Percentiles rank a stretch among this genome's conserved stretches.
Conservation (phyloP, 2,888 invertebrate genomes). For the Geotrupes spiniger region DNA sequence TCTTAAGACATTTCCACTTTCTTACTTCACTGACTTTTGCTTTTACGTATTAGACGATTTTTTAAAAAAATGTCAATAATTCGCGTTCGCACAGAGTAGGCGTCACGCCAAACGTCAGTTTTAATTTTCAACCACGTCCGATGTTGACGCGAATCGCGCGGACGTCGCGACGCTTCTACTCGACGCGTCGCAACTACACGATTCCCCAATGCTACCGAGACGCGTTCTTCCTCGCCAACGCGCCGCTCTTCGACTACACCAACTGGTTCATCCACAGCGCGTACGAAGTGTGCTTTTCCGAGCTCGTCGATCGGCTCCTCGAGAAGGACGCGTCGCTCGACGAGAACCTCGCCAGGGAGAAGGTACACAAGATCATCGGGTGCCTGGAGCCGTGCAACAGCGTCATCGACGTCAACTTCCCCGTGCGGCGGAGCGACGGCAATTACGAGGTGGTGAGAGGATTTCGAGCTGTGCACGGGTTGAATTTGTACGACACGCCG, state of each 20-base stretch:
- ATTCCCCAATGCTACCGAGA: conserved; percentile 44
- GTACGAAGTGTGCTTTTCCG: conserved; percentile 39
- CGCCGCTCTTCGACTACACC: conserved; percentile 41
- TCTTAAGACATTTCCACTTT: too few species aligned
- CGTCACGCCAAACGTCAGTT: too few species aligned
- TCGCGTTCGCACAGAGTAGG: too few species aligned
- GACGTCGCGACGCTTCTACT: not conserved
- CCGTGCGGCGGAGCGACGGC: conserved; percentile 38
- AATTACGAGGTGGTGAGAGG: conserved; percentile 39
- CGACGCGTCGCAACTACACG: conserved; percentile 30
- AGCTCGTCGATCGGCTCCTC: conserved; percentile 34
- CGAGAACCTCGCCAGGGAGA: conserved; percentile 27
- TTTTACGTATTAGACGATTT: too few species aligned
- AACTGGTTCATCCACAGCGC: conserved; percentile 45
- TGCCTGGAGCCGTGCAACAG: conserved; percentile 42
- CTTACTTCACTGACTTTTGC: too few species aligned
- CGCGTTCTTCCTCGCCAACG: conserved; percentile 45
- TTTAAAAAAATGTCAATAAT: too few species aligned
- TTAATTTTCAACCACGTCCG: too few species aligned
- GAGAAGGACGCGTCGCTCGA: conserved; percentile 19
- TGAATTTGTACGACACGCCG: conserved; percentile 31
- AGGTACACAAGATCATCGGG: conserved; percentile 35
- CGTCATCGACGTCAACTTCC: conserved; percentile 43
- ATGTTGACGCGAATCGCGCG: too few species aligned
- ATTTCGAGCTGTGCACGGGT: conserved; percentile 43